Conservation (phyloP, 2,797 vertebrate genomes). For the Coracias cyanogaster region DNA sequence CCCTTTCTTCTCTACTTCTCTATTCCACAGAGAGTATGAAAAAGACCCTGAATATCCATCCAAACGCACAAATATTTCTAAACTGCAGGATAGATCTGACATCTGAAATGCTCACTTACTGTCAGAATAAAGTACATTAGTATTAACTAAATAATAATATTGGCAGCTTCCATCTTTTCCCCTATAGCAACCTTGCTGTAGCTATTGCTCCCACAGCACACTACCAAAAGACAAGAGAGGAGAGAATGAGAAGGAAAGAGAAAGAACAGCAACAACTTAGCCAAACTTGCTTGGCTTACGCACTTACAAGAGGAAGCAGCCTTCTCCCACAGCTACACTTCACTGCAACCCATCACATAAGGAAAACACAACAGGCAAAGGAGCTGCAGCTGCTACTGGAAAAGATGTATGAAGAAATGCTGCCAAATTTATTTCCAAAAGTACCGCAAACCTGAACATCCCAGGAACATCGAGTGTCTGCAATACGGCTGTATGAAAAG, state of each 20-base stretch:
- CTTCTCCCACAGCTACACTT: slow-evolving; percentile 42
- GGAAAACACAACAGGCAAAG: slow-evolving; percentile 69
- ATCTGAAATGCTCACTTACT: background rate
- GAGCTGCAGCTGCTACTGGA: slow-evolving; percentile 63
- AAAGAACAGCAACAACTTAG: slow-evolving; percentile 21
- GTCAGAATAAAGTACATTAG: background rate
- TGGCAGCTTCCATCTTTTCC: background rate
- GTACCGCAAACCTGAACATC: slow-evolving; percentile 59
- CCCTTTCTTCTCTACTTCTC: background rate
- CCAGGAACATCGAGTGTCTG: slow-evolving; percentile 32
- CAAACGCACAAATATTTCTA: background rate
- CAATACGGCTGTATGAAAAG: background rate
- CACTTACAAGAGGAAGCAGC: background rate
- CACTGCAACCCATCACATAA: slow-evolving; percentile 65
- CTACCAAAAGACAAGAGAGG: background rate
- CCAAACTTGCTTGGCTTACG: slow-evolving; percentile 52
- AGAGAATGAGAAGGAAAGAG: background rate
- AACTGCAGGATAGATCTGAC: background rate
- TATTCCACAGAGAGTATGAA: background rate
- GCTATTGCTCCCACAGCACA: background rate
- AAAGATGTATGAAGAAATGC: slow-evolving; percentile 9
- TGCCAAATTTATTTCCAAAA: slow-evolving; percentile 67
- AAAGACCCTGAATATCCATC: background rate
- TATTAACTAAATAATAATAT: background rate
- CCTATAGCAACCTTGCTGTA: background rate